Evolutionary conservation across 2,797 vertebrate species (phyloP), one percentile per base, ranked within the genome.

Genomic region (Florisuga fusca): DNA sequence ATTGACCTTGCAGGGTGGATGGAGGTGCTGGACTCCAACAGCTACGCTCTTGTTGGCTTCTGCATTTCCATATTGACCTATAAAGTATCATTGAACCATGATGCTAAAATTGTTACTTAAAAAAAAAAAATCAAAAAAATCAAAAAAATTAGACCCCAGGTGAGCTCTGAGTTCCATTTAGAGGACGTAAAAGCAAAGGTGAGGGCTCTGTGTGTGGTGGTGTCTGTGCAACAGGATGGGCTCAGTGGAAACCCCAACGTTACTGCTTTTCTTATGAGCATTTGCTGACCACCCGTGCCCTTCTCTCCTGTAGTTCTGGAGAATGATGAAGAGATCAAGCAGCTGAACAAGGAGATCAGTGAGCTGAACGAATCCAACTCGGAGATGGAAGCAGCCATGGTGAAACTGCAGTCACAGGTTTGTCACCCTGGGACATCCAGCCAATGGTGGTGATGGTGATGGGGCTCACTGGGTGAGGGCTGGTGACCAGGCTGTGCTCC

Each of bases 331-430:
- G 99, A 99, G 97, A 99, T 99, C 95, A 99, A 99, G 97, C 99
- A 99, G 96, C 98, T 99, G 93, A 99, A 99, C 98, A 99, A 99
- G 97, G 99, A 99, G 97, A 99, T 99, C 62, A 99, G 98, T 15
- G 99, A 99, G 91, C 98, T 99, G 95, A 99, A 98, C 0, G 99
- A 99, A 89, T 99, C 99, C 96, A 99, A 99, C 98, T 98, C 98
- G 0, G 99, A 99, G 97, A 99, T 99, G 99, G 99, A 99, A 96
- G 98, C 98, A 0, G 99, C 99, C 91, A 99, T 99, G 99, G 99
- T 99, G 89, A 99, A 99, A 96, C 98, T 99, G 67, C 99, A 99
- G 97, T 99, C 99, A 51, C 99, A 99, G 99, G 99, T 99, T 84
- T 53, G 95, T 89, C 38, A 38, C 38, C 38, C 38, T 12, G 38